phyloP scores from a whole-genome alignment of 2,888 invertebrate species.

The Synanthedon formicaeformis region DNA sequence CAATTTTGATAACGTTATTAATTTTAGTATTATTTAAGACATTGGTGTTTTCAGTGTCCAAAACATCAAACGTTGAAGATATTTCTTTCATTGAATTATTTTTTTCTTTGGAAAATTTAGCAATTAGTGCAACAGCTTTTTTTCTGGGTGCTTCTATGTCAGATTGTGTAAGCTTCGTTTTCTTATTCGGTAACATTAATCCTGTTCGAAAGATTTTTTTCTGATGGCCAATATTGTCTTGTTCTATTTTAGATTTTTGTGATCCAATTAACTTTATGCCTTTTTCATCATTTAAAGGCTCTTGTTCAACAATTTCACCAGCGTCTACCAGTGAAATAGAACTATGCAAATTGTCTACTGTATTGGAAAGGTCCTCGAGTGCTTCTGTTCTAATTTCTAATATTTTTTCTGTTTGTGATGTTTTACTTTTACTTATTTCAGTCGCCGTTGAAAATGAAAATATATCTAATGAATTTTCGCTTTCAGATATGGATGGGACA shows the following conservation, averaged over 20 bases:
- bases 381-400: not conserved
- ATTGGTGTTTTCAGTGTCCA: too few relatives aligned
- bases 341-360: not conserved
- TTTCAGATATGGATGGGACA: constrained; percentile 35
- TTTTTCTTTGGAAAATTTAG: constrained; percentile 18
- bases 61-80: too few relatives aligned
- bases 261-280: constrained; percentile 28
- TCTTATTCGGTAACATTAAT: constrained; percentile 4
- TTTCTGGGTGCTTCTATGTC: constrained; percentile 23
- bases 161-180: constrained; percentile 9
- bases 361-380: not conserved
- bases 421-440: not conserved
- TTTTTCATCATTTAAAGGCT: not conserved
- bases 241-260: constrained; percentile 39
- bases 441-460: not conserved
- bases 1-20: too few relatives aligned
- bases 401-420: not conserved
- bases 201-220: constrained; percentile 9
- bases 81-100: not conserved
- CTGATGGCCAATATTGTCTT: constrained; percentile 9
- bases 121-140: constrained; percentile 34
- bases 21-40: too few relatives aligned
- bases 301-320: not conserved
- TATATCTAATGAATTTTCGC: not conserved
- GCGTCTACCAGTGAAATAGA: not conserved